These are phyloP conservation scores for Galerucella pusilla DNA, from an alignment of 2,888 invertebrate genomes.

Conservation along the genomic window DNA sequence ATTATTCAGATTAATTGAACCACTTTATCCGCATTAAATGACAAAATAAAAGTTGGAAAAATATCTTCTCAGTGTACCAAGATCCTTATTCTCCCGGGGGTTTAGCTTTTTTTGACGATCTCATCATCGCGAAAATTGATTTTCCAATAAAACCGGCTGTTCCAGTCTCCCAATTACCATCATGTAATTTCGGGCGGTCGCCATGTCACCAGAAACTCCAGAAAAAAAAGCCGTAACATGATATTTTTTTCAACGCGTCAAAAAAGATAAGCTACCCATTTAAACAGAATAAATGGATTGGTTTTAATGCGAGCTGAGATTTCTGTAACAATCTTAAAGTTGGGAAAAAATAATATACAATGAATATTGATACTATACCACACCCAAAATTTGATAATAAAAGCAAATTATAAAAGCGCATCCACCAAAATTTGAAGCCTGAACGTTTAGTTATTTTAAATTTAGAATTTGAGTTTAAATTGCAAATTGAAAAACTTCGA, in stretches of 20 bases:
- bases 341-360: no score
- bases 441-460: no score
- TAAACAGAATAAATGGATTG: neutral
- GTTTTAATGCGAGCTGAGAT: no score
- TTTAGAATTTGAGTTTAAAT: no score
- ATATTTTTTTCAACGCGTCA: slow-evolving; percentile 10
- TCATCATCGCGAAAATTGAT: slow-evolving; percentile 38
- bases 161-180: slow-evolving; percentile 38
- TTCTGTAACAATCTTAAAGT: no score
- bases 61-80: slow-evolving; percentile 4
- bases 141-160: slow-evolving; percentile 36
- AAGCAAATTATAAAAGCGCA: no score
- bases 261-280: neutral
- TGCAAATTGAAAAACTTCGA: no score
- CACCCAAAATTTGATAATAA: no score
- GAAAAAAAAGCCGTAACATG: slow-evolving; percentile 17
- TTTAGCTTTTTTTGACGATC: slow-evolving; percentile 21
- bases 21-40: neutral
- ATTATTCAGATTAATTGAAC: neutral
- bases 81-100: slow-evolving; percentile 11
- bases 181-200: slow-evolving; percentile 32
- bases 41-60: neutral
- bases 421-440: no score
- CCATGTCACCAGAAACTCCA: slow-evolving; percentile 30
- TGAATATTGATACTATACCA: no score